Evolutionary conservation across 2,888 invertebrate genomes (phyloP).

Genomic region (Pterostichus madidus): DNA sequence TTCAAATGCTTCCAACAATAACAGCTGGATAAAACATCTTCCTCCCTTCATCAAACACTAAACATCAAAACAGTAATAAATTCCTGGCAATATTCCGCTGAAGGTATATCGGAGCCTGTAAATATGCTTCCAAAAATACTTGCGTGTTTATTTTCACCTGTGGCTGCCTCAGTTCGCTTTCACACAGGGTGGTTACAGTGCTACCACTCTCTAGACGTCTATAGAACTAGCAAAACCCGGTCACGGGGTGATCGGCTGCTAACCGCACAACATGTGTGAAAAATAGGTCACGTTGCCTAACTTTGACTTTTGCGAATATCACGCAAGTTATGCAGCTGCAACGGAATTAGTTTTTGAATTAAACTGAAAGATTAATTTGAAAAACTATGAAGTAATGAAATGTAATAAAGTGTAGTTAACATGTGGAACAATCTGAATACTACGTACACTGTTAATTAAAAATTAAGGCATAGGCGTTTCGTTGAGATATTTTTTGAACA

Average conservation of each 20-base stretch:
- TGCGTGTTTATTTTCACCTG: constrained; percentile 14
- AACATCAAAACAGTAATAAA: not conserved
- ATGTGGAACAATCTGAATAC: no score
- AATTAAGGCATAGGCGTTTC: no score
- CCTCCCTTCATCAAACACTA: no score
- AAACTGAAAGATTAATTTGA: no score
- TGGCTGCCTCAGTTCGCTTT: not conserved
- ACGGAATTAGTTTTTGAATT: no score
- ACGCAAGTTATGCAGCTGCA: not conserved
- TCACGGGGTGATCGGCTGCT: not conserved
- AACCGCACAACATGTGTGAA: constrained; percentile 11
- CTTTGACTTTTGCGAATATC: not conserved
- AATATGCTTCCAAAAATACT: constrained; percentile 4
- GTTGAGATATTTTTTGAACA: no score
- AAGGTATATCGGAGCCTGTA: not conserved
- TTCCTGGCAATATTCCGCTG: not conserved
- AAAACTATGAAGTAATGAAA: no score
- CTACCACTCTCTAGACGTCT: not conserved
- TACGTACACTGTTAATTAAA: no score
- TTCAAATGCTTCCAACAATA: no score
- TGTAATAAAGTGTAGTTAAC: no score
- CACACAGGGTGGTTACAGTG: not conserved
- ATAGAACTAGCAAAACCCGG: not conserved
- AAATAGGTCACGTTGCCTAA: not conserved
- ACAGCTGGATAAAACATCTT: no score